Percentiles rank a stretch among this genome's conserved stretches.
Conservation (phyloP, 2,888 invertebrate species). For the Xylocampa areola region DNA sequence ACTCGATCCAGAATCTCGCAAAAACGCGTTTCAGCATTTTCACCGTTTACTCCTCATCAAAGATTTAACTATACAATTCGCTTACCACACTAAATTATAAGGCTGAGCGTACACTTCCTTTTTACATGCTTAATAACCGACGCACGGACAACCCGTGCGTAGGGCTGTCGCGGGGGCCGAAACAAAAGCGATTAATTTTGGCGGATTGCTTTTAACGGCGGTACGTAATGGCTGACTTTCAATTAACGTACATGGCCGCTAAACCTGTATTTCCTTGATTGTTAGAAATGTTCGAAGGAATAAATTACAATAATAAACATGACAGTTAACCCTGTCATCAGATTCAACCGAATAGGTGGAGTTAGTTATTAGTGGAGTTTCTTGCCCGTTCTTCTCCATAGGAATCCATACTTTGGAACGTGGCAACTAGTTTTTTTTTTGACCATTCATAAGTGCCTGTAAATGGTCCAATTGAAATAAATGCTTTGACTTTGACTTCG, state of each 20-base stretch:
- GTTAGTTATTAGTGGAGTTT: too few species aligned
- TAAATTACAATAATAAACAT: too few species aligned
- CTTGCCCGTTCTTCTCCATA: too few species aligned
- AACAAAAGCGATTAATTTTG: constrained; percentile 51
- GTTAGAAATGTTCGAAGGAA: too few species aligned
- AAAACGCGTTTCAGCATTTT: constrained; percentile 12
- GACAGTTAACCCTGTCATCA: too few species aligned
- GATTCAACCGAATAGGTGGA: too few species aligned
- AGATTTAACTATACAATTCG: constrained; percentile 33
- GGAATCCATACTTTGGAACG: too few species aligned
- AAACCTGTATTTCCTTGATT: not conserved
- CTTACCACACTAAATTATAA: constrained; percentile 37
- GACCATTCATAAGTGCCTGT: too few species aligned
- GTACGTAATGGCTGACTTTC: constrained; percentile 16
- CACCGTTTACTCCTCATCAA: constrained; percentile 19
- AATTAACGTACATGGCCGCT: constrained; percentile 20
- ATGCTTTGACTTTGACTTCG: too few species aligned
- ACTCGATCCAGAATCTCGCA: constrained; percentile 7
- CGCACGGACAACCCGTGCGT: constrained; percentile 48
- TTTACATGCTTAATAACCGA: constrained; percentile 33
- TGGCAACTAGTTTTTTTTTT: too few species aligned
- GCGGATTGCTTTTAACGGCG: constrained; percentile 31
- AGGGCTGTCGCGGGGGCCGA: constrained; percentile 43
- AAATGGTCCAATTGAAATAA: too few species aligned
- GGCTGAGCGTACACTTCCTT: constrained; percentile 32